Conservation (phyloP, 1,140 invertebrate species). For the Dreissena polymorpha region DNA sequence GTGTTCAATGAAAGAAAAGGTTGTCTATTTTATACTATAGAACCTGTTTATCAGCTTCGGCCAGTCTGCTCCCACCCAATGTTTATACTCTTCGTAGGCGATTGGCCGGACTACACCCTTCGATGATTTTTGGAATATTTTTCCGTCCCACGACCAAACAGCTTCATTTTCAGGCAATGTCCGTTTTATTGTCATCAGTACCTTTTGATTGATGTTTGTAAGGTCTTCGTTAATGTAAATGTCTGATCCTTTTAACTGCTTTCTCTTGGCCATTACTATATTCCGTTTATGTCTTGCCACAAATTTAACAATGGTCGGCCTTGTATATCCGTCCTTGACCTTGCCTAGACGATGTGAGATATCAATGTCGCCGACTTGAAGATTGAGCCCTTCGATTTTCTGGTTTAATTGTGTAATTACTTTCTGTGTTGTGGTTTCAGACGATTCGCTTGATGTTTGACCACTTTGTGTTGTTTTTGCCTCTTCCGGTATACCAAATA, state of each 20-base stretch:
- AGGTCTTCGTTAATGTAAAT: constrained; percentile 9
- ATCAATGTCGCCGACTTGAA: not conserved
- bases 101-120: not conserved
- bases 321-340: not conserved
- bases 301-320: constrained; percentile 7
- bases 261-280: not conserved
- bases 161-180: not conserved
- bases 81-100: too few relatives aligned
- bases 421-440: not conserved
- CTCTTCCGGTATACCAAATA: not conserved
- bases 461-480: not conserved
- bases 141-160: not conserved
- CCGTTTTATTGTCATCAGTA: not conserved
- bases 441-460: not conserved
- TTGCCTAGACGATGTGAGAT: not conserved
- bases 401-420: not conserved
- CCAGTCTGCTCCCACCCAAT: too few relatives aligned
- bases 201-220: not conserved
- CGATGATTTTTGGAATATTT: not conserved
- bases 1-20: too few relatives aligned
- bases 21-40: too few relatives aligned
- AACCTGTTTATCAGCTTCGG: too few relatives aligned
- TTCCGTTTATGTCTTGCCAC: not conserved
- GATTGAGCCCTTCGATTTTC: not conserved
- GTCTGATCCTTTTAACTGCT: not conserved